Percentiles rank a stretch among this genome's conserved stretches.
Conservation (phyloP, 1,140 invertebrate genomes). For the Achroia grisella region DNA sequence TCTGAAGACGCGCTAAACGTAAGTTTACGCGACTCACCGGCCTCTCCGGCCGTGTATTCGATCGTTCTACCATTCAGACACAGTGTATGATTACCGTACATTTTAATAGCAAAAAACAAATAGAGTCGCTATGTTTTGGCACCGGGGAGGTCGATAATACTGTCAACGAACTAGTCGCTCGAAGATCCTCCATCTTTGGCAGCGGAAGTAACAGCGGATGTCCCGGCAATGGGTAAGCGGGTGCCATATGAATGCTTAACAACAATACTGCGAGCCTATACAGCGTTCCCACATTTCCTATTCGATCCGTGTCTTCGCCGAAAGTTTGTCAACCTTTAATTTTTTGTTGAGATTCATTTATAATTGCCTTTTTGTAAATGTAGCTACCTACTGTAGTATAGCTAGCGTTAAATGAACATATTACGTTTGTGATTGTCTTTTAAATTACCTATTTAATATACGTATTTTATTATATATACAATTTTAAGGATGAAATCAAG, state of each 20-base stretch:
- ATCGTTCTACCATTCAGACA: slow-evolving; percentile 19
- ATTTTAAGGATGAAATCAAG: no score
- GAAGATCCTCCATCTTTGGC: slow-evolving; percentile 69
- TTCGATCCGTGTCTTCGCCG: slow-evolving; percentile 59
- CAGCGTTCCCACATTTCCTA: slow-evolving; percentile 66
- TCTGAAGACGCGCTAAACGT: slow-evolving; percentile 57
- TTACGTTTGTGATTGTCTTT: no score
- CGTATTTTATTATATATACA: no score
- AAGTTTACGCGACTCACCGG: slow-evolving; percentile 57
- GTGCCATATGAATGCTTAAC: slow-evolving; percentile 67
- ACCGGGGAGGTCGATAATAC: slow-evolving; percentile 28
- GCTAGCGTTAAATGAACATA: no score
- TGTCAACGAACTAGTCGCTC: slow-evolving; percentile 64
- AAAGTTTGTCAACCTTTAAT: slow-evolving; percentile 71
- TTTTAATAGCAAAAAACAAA: slow-evolving; percentile 18
- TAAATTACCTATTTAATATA: no score
- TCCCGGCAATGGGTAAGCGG: slow-evolving; percentile 67
- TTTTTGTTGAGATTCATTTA: slow-evolving; percentile 55
- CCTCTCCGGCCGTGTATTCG: slow-evolving; percentile 44
- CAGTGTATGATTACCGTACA: slow-evolving; percentile 22
- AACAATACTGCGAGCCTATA: slow-evolving; percentile 40
- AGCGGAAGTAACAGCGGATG: slow-evolving; percentile 68
- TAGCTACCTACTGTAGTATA: no score
- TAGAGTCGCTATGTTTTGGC: slow-evolving; percentile 38
- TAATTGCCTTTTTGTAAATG: no score